phyloP scores from a whole-genome alignment of 2,113 vertebrate genomes.

The Chaetorhynchus papuensis region DNA sequence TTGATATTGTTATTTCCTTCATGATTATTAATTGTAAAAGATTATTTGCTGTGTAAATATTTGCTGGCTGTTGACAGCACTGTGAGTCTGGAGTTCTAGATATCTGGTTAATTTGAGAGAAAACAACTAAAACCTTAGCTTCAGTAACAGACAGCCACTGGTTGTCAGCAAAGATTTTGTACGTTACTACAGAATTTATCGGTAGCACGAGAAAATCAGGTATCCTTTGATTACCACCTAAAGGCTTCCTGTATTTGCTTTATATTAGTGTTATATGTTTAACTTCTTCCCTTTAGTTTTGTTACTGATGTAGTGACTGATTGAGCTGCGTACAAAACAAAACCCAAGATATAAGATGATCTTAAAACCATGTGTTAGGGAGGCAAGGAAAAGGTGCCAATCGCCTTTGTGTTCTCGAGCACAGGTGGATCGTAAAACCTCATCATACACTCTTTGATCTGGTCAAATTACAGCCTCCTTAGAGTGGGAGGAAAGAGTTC shows the following conservation, averaged over 20 bases:
- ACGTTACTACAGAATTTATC: neutral
- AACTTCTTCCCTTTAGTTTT: neutral
- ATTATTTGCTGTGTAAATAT: neutral
- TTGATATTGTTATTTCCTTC: neutral
- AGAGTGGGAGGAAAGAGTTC: neutral
- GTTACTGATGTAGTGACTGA: neutral
- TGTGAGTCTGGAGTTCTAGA: neutral
- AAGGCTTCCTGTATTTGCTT: neutral
- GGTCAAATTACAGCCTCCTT: slow-evolving; percentile 30
- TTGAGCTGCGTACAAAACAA: neutral
- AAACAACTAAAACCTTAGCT: neutral
- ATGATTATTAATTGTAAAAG: neutral
- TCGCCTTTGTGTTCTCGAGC: neutral
- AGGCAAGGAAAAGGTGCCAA: neutral
- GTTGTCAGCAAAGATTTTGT: neutral
- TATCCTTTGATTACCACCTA: neutral
- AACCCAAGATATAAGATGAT: neutral
- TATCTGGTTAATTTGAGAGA: neutral
- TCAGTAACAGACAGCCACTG: neutral
- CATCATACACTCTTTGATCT: slow-evolving; percentile 14
- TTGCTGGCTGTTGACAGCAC: neutral
- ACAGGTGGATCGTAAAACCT: neutral
- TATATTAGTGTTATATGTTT: neutral
- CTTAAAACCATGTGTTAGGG: neutral
- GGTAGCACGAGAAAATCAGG: neutral